A percentile compares a stretch with the other conserved stretches of the same genome.
phyloP scores from a whole-genome alignment of 2,113 vertebrate species.

The Collichthys lucidus region DNA sequence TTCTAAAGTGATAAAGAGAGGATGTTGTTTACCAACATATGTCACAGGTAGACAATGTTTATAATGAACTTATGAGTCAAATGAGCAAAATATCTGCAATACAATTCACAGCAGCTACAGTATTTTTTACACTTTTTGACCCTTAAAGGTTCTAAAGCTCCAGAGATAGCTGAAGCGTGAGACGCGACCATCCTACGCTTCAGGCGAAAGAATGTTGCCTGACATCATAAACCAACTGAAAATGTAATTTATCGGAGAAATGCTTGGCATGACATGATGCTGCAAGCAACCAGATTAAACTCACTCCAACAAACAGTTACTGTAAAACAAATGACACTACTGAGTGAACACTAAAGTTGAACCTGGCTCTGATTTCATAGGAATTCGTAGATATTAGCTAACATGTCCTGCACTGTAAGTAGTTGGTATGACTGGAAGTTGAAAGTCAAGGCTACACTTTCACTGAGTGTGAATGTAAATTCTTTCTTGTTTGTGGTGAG shows the following conservation, averaged over 20 bases:
- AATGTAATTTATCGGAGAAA: neutral
- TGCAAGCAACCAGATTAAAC: neutral
- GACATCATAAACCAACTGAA: neutral
- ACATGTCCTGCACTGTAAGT: neutral
- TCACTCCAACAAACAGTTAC: neutral
- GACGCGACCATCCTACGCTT: no score
- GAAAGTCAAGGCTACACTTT: neutral
- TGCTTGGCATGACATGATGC: neutral
- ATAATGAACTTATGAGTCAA: no score
- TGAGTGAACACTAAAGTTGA: neutral
- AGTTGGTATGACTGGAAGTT: neutral
- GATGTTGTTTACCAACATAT: no score
- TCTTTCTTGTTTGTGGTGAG: constrained; percentile 26
- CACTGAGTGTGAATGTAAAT: neutral
- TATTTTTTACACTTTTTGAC: no score
- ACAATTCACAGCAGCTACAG: no score
- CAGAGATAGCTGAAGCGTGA: no score
- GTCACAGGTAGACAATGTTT: no score
- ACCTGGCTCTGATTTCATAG: neutral
- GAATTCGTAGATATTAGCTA: no score
- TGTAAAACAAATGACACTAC: neutral
- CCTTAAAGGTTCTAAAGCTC: no score
- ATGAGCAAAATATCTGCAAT: no score
- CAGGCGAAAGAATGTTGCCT: no score
- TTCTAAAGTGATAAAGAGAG: no score